phyloP scores from a whole-genome alignment of 2,797 vertebrate genomes.

The Acanthurus leucopareius region DNA sequence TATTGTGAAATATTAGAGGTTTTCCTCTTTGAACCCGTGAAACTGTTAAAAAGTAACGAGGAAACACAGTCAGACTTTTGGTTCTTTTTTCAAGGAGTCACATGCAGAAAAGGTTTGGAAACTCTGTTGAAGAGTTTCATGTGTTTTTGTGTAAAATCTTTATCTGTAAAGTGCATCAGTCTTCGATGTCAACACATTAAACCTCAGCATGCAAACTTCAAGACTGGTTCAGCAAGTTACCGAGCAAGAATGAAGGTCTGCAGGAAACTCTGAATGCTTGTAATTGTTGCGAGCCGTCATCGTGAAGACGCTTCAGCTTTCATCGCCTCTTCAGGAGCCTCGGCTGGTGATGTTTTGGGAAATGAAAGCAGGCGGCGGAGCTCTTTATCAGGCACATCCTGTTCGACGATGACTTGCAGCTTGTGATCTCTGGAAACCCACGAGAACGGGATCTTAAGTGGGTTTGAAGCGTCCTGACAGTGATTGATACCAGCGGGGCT shows the following conservation, averaged over 20 bases:
- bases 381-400: constrained; percentile 52
- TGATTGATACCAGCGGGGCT: constrained; percentile 66
- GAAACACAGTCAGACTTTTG: too few relatives aligned
- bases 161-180: not conserved
- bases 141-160: too few relatives aligned
- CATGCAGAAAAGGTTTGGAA: too few relatives aligned
- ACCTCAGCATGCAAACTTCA: not conserved
- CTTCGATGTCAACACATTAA: not conserved
- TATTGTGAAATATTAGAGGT: too few relatives aligned
- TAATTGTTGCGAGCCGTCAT: not conserved
- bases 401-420: constrained; percentile 43
- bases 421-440: constrained; percentile 58
- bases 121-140: too few relatives aligned
- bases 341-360: constrained; percentile 2
- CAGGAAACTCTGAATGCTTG: not conserved
- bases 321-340: not conserved
- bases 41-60: too few relatives aligned
- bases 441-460: constrained; percentile 60
- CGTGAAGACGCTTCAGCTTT: not conserved
- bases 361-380: constrained; percentile 20
- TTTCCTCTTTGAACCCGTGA: too few relatives aligned
- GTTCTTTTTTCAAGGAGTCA: too few relatives aligned
- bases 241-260: not conserved
- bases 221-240: not conserved
- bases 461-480: constrained; percentile 63